Conservation (phyloP, 2,797 vertebrate genomes). For the Holocentrus rufus region DNA sequence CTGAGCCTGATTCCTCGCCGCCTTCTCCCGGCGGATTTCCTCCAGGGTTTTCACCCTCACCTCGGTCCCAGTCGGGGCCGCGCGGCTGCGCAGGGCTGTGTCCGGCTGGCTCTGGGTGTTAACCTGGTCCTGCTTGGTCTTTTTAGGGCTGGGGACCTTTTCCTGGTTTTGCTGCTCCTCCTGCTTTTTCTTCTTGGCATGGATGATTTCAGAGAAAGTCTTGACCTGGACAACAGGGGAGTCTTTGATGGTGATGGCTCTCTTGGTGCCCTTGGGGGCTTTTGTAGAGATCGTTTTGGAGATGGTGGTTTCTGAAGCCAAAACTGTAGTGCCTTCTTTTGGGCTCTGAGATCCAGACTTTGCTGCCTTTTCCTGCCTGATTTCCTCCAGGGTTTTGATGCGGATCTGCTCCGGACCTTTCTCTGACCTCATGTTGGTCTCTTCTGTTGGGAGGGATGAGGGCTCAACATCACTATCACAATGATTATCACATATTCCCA, state of each 20-base stretch:
- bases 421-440: conserved; percentile 47
- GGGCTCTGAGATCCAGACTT: conserved; percentile 69
- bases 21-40: conserved; percentile 93
- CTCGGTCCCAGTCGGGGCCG: conserved; percentile 31
- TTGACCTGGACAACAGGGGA: conserved; percentile 67
- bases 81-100: not conserved
- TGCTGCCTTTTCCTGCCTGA: conserved; percentile 88
- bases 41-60: conserved; percentile 91
- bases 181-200: conserved; percentile 83
- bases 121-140: not conserved
- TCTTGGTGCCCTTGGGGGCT: conserved; percentile 57
- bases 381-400: conserved; percentile 94
- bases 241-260: conserved; percentile 51
- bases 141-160: conserved; percentile 26
- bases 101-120: conserved; percentile 23
- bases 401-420: conserved; percentile 81
- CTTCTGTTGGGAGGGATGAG: conserved; percentile 36
- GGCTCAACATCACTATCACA: not conserved
- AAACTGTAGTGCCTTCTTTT: conserved; percentile 35
- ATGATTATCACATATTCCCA: not conserved
- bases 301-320: conserved; percentile 29
- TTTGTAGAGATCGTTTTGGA: conserved; percentile 8
- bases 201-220: conserved; percentile 83
- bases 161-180: conserved; percentile 63
- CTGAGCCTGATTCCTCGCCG: conserved; percentile 79